These are phyloP conservation scores for Bradypodion pumilum DNA, from an alignment of 2,797 vertebrate genomes.

Conservation along the genomic window DNA sequence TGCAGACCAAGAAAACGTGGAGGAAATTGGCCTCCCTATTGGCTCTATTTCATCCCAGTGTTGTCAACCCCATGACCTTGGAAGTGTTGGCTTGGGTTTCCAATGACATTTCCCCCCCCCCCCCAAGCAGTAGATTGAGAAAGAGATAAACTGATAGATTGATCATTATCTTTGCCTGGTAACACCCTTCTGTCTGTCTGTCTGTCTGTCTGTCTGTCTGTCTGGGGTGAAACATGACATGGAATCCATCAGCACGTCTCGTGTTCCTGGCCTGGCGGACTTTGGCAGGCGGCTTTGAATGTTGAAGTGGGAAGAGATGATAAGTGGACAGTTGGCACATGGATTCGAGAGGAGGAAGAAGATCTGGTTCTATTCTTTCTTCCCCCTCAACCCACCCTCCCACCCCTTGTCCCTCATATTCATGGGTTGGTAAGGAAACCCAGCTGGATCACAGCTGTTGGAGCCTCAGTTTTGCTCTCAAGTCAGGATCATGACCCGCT, in stretches of 20 bases:
- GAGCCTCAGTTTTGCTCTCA: not conserved
- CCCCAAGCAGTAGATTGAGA: not conserved
- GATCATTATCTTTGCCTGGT: not conserved
- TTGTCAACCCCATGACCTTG: no score
- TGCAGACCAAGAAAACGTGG: not conserved
- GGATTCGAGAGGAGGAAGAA: not conserved
- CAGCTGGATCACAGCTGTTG: conserved; percentile 2
- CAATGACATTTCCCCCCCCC: not conserved
- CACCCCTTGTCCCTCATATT: not conserved
- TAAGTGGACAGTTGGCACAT: conserved; percentile 15
- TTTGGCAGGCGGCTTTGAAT: not conserved
- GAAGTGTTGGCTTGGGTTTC: no score
- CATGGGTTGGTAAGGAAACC: not conserved
- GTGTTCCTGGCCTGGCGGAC: not conserved
- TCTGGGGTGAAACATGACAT: no score
- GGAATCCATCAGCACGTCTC: not conserved
- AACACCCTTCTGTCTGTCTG: not conserved
- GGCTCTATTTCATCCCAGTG: no score
- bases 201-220: not conserved
- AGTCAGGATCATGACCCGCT: not conserved
- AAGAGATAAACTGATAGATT: no score
- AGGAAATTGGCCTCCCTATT: not conserved
- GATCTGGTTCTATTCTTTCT: no score
- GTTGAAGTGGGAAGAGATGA: not conserved
- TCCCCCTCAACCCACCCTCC: no score